Conservation (phyloP, 1,140 invertebrate genomes). For the Magallana ariakensis region DNA sequence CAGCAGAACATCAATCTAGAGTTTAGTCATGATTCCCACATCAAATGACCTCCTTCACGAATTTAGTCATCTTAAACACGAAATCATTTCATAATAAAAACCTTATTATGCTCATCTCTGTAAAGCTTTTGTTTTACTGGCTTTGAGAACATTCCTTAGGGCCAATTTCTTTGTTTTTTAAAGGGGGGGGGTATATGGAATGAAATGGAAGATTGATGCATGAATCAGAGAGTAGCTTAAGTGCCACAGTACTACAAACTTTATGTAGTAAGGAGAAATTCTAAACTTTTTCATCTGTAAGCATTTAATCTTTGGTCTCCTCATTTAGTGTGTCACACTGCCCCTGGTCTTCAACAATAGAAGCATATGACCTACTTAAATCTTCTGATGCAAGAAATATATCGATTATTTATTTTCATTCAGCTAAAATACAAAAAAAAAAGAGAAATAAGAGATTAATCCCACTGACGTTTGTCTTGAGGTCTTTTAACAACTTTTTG, state of each 20-base stretch:
- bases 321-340: too few relatives aligned
- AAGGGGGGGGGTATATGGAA: not conserved
- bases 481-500: too few relatives aligned
- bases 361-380: too few relatives aligned
- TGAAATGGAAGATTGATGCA: not conserved
- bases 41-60: not conserved
- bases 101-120: slow-evolving; percentile 6
- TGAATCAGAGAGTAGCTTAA: too few relatives aligned
- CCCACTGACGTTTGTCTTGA: too few relatives aligned
- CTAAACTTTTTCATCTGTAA: not conserved
- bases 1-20: not conserved
- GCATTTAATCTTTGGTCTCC: too few relatives aligned
- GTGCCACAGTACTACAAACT: too few relatives aligned
- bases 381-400: too few relatives aligned
- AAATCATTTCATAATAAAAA: slow-evolving; percentile 2
- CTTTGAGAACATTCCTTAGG: not conserved
- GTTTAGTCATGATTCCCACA: not conserved
- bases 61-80: not conserved
- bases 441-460: not conserved
- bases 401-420: too few relatives aligned
- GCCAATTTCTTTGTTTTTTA: not conserved
- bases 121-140: not conserved
- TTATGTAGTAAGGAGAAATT: not conserved
- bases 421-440: not conserved
- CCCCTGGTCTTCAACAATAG: too few relatives aligned